A percentile compares a stretch with the other conserved stretches of the same genome.
Evolutionary conservation across 2,113 vertebrate species (phyloP).

Genomic region (Mesembrinibis cayennensis): DNA sequence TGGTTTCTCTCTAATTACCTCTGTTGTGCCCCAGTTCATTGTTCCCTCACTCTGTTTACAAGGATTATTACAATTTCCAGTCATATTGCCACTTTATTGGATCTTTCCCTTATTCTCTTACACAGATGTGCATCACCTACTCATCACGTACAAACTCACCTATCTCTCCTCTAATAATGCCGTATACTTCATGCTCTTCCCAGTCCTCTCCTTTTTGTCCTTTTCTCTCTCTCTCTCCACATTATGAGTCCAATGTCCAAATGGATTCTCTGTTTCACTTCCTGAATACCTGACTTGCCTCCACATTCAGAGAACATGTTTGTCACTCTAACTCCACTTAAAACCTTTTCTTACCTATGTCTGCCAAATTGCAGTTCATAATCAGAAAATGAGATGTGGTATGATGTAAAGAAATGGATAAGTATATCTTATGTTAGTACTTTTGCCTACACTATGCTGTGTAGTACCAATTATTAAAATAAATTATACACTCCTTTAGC

Average conservation of each 20-base stretch:
- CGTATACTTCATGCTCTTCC: neutral
- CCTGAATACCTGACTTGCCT: neutral
- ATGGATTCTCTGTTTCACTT: neutral
- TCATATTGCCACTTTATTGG: neutral
- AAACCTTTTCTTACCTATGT: neutral
- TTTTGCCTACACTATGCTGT: neutral
- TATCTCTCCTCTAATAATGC: neutral
- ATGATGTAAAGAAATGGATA: neutral
- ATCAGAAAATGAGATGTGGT: neutral
- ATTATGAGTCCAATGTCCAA: neutral
- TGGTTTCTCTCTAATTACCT: neutral
- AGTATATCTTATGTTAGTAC: neutral
- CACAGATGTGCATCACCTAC: neutral
- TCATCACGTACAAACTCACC: neutral
- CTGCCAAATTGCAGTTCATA: neutral
- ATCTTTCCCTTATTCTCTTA: neutral
- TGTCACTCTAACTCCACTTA: neutral
- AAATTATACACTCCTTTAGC: neutral
- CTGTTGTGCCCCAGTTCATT: neutral
- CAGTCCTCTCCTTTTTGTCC: neutral
- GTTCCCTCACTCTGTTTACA: neutral
- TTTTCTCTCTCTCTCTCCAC: neutral
- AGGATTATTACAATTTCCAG: neutral
- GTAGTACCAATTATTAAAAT: neutral
- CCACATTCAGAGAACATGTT: neutral